A percentile compares a stretch with the other conserved stretches of the same genome.
Conservation (phyloP, 2,113 vertebrate genomes). For the Orthonyx spaldingii region DNA sequence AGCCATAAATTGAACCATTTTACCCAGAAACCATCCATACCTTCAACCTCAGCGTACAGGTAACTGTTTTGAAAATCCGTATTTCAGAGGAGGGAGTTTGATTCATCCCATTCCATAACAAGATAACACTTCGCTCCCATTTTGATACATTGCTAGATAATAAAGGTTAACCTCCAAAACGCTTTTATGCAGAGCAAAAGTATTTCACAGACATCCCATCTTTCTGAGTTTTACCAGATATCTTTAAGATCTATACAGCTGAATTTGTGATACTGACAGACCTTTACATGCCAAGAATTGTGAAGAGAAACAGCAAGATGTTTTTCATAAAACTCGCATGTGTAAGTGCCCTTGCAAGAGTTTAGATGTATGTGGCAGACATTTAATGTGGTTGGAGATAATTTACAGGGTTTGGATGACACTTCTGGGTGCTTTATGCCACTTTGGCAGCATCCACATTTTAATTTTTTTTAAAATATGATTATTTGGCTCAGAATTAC, state of each 20-base stretch:
- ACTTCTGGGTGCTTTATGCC: not conserved
- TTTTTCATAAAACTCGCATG: not conserved
- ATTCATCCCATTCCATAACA: conserved; percentile 31
- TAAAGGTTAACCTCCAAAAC: not conserved
- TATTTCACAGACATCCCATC: not conserved
- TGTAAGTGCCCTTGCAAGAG: not conserved
- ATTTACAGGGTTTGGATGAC: not conserved
- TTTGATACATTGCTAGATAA: conserved; percentile 13
- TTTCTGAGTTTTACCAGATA: not conserved
- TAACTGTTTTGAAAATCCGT: not conserved
- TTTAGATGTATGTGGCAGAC: not conserved
- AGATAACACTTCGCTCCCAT: not conserved
- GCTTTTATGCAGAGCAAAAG: not conserved
- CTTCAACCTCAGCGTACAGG: not conserved
- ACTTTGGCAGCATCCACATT: not conserved
- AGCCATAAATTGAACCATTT: conserved; percentile 2
- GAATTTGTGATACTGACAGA: not conserved
- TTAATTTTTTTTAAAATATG: not conserved
- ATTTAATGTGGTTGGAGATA: not conserved
- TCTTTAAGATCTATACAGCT: not conserved
- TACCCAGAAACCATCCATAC: not conserved
- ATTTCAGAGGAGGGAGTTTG: not conserved
- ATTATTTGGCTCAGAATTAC: conserved; percentile 16
- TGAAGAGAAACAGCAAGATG: not conserved
- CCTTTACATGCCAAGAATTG: not conserved